Conservation (phyloP, 2,797 vertebrate species). For the Bovichtus diacanthus region DNA sequence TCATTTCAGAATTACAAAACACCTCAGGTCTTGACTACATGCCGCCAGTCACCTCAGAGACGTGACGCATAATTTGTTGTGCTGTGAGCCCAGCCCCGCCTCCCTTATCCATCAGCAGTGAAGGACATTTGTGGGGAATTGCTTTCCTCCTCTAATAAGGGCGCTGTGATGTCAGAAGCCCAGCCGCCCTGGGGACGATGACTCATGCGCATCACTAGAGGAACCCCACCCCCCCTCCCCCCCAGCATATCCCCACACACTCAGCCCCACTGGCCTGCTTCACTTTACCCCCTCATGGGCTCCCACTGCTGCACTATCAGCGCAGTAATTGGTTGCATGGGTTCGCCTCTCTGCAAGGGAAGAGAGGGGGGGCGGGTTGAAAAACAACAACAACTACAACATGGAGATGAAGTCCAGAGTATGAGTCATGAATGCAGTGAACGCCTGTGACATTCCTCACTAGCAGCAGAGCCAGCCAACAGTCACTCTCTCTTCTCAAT, state of each 20-base stretch:
- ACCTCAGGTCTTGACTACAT: slow-evolving; percentile 38
- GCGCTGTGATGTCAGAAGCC: slow-evolving; percentile 67
- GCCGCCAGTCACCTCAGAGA: slow-evolving; percentile 18
- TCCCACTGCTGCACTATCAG: slow-evolving; percentile 25
- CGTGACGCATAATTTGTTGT: slow-evolving; percentile 40
- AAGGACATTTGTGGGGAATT: slow-evolving; percentile 63
- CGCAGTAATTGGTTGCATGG: slow-evolving; percentile 56
- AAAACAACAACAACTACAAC: slow-evolving; percentile 44
- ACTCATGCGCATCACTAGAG: slow-evolving; percentile 66
- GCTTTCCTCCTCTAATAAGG: slow-evolving; percentile 58
- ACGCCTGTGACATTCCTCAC: slow-evolving; percentile 38
- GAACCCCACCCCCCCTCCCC: slow-evolving; percentile 15
- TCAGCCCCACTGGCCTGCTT: slow-evolving; percentile 41
- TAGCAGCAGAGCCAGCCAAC: slow-evolving; percentile 16
- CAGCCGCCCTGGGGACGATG: slow-evolving; percentile 60
- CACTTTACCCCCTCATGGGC: slow-evolving; percentile 37
- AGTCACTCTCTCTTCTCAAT: slow-evolving; percentile 15
- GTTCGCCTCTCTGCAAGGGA: slow-evolving; percentile 20
- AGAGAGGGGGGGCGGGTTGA: neutral
- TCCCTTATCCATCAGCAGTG: slow-evolving; percentile 38
- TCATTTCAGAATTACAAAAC: slow-evolving; percentile 32
- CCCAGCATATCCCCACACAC: slow-evolving; percentile 14
- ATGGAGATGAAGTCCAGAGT: slow-evolving; percentile 47
- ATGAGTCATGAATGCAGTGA: slow-evolving; percentile 64
- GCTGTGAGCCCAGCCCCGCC: neutral